phyloP scores from a whole-genome alignment of 2,113 vertebrate species.

The Hemiprocne comata region DNA sequence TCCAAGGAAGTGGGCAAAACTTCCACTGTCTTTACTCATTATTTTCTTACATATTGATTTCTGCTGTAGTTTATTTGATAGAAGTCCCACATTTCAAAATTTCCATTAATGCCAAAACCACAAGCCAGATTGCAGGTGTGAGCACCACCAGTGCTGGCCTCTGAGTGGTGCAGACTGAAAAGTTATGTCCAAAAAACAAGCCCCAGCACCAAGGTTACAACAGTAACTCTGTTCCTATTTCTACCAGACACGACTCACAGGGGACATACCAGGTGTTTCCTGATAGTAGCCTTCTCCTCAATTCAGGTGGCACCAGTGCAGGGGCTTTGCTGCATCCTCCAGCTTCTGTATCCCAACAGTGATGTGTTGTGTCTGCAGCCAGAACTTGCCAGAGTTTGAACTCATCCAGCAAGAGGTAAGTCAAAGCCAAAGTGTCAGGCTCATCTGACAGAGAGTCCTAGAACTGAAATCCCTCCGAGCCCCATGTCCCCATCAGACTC shows the following conservation, averaged over 20 bases:
- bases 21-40: background rate
- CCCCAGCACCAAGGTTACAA: background rate
- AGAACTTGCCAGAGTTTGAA: background rate
- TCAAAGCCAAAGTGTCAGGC: background rate
- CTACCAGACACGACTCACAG: background rate
- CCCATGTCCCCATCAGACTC: background rate
- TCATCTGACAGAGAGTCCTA: background rate
- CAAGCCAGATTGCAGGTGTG: background rate
- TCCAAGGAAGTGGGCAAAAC: background rate
- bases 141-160: background rate
- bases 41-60: background rate
- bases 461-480: background rate
- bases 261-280: background rate
- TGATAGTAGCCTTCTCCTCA: background rate
- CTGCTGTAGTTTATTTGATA: background rate
- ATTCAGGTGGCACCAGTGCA: background rate
- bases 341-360: background rate
- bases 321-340: background rate
- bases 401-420: background rate
- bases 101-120: background rate
- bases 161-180: background rate
- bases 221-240: background rate
- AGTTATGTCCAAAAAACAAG: background rate
- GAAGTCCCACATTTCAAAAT: background rate
- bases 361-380: rapidly evolving